These are phyloP conservation scores for Dasyurus viverrinus DNA, from an alignment of 2,113 vertebrate genomes.

Conservation along the genomic window DNA sequence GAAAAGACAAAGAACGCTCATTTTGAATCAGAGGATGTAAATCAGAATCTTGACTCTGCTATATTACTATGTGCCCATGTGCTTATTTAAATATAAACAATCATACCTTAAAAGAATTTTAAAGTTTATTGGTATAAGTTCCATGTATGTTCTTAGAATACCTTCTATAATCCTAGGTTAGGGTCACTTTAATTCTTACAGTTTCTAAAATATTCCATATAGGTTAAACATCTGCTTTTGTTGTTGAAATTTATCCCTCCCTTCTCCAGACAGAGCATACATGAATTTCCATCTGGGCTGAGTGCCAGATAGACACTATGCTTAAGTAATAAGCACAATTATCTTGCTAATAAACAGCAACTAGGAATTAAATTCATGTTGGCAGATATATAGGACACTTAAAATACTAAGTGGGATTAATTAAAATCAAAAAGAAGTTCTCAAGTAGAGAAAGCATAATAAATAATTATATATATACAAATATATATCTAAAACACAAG, in stretches of 20 bases:
- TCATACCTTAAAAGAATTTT: not conserved
- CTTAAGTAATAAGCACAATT: slow-evolving; percentile 79
- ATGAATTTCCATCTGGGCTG: slow-evolving; percentile 75
- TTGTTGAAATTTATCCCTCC: slow-evolving; percentile 66
- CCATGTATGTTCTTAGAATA: not conserved
- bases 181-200: not conserved
- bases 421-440: slow-evolving; percentile 78
- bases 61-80: not conserved
- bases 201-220: slow-evolving; percentile 55
- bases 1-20: too few species aligned
- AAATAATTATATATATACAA: slow-evolving; percentile 62
- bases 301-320: slow-evolving; percentile 66
- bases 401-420: slow-evolving; percentile 83
- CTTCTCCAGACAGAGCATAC: slow-evolving; percentile 70
- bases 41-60: too few species aligned
- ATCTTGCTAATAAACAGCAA: slow-evolving; percentile 79
- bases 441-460: slow-evolving; percentile 66
- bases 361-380: slow-evolving; percentile 79
- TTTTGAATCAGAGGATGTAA: too few species aligned
- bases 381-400: slow-evolving; percentile 76
- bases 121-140: not conserved
- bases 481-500: not conserved
- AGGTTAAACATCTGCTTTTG: slow-evolving; percentile 76
- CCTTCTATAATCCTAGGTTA: not conserved
- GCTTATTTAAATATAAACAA: not conserved